Evolutionary conservation across 2,113 vertebrate species (phyloP).

Genomic region (Pseudorasbora parva): DNA sequence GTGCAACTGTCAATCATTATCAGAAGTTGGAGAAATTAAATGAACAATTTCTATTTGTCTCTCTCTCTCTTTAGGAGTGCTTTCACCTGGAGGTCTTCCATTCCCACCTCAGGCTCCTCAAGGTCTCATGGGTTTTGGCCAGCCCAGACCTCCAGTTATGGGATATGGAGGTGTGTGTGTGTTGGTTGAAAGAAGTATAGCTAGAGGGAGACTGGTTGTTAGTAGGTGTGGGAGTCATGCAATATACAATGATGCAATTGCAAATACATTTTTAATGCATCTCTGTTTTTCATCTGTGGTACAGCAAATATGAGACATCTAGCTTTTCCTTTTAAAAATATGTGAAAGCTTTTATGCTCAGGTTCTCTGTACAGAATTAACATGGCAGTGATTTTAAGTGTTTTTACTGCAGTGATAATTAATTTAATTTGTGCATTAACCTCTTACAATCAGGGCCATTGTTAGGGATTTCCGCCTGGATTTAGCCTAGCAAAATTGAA

Average conservation of each 20-base stretch:
- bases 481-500: too few species aligned
- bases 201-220: neutral
- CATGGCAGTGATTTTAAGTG: too few species aligned
- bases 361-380: neutral
- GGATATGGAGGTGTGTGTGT: constrained; percentile 85
- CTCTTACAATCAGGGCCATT: too few species aligned
- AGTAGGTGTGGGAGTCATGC: neutral
- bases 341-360: neutral
- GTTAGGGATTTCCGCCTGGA: too few species aligned
- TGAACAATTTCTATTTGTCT: neutral
- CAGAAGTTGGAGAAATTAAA: neutral
- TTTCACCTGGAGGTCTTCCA: constrained; percentile 81
- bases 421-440: neutral
- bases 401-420: too few species aligned
- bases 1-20: too few species aligned
- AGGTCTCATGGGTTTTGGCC: constrained; percentile 86
- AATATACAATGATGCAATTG: too few species aligned
- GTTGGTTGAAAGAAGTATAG: neutral
- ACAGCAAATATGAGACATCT: neutral
- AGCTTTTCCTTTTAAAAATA: too few species aligned
- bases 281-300: neutral
- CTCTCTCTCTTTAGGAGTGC: constrained; percentile 57
- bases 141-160: constrained; percentile 88
- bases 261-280: neutral
- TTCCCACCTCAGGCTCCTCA: constrained; percentile 87